Evolutionary conservation across 2,888 invertebrate species (phyloP).

Genomic region (Phortica okadai): DNA sequence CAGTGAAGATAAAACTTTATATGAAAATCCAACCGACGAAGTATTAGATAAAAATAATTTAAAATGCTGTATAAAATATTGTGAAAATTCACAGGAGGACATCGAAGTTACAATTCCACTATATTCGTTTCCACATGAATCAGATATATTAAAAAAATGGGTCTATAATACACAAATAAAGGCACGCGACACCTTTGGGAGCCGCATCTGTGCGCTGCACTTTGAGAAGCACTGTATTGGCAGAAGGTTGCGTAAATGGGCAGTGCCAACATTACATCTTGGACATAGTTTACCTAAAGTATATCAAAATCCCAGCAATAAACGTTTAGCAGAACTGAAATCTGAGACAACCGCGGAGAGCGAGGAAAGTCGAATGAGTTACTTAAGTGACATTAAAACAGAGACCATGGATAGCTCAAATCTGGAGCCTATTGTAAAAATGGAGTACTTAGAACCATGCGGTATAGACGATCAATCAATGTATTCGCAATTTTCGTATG

Average conservation of each 20-base stretch:
- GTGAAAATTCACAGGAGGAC: conserved; percentile 29
- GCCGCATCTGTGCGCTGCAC: conserved; percentile 50
- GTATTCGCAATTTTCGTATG: conserved; percentile 23
- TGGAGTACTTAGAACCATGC: conserved; percentile 41
- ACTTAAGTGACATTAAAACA: not conserved
- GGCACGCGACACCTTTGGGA: conserved; percentile 33
- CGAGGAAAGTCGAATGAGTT: conserved; percentile 13
- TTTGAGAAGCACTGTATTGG: conserved; percentile 51
- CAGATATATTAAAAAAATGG: conserved; percentile 52
- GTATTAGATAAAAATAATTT: conserved; percentile 23
- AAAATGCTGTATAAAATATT: conserved; percentile 41
- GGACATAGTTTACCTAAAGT: conserved; percentile 40
- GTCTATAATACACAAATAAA: conserved; percentile 41
- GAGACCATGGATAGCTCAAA: conserved; percentile 10
- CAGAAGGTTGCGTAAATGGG: conserved; percentile 52
- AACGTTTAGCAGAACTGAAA: not conserved
- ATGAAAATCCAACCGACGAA: conserved; percentile 46
- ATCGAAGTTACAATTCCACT: not conserved
- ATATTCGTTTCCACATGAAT: conserved; percentile 32
- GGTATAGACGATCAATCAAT: conserved; percentile 31
- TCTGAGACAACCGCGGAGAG: not conserved
- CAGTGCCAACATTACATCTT: conserved; percentile 53
- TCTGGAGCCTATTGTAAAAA: conserved; percentile 45
- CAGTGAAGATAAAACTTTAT: conserved; percentile 20
- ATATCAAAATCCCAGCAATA: conserved; percentile 36